Percentiles rank a stretch among this genome's conserved stretches.
These are phyloP conservation scores for Hermaeophaga mercurialis DNA, from an alignment of 2,888 invertebrate genomes.

Conservation along the genomic window DNA sequence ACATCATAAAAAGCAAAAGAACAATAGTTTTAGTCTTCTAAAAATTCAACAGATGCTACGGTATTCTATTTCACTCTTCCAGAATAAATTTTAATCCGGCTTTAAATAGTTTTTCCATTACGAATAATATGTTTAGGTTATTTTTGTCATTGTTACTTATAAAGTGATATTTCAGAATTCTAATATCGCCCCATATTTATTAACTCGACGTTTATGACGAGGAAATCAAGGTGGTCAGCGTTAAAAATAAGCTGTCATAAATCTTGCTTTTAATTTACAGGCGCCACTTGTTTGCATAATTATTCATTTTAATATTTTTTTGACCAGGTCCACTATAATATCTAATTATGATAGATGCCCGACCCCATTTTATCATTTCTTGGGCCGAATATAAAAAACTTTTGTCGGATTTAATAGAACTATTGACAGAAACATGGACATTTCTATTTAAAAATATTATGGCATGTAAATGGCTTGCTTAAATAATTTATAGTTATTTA, in stretches of 20 bases:
- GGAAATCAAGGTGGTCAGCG: slow-evolving; percentile 16
- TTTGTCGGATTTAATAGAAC: slow-evolving; percentile 5
- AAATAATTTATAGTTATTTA: too few relatives aligned
- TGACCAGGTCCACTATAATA: slow-evolving; percentile 1
- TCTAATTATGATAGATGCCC: slow-evolving; percentile 18
- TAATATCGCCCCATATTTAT: too few relatives aligned
- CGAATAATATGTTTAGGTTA: background rate
- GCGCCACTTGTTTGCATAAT: slow-evolving; percentile 21
- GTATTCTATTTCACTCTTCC: too few relatives aligned
- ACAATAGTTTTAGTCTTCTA: too few relatives aligned
- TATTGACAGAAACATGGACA: slow-evolving; percentile 12
- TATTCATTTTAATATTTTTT: slow-evolving; percentile 22
- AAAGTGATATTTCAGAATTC: too few relatives aligned
- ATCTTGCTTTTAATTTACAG: slow-evolving; percentile 23
- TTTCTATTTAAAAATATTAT: background rate
- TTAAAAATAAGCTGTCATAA: slow-evolving; percentile 20
- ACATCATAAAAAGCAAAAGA: too few relatives aligned
- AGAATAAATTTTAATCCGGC: background rate
- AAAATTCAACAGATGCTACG: too few relatives aligned
- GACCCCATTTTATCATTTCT: slow-evolving; percentile 8
- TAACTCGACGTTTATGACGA: background rate
- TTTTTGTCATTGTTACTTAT: background rate
- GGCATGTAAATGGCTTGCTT: too few relatives aligned
- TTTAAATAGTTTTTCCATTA: background rate
- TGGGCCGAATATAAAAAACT: background rate